Percentiles rank a stretch among this genome's conserved stretches.
Conservation (phyloP, 2,113 vertebrate species). For the Cephalopholis sonnerati region DNA sequence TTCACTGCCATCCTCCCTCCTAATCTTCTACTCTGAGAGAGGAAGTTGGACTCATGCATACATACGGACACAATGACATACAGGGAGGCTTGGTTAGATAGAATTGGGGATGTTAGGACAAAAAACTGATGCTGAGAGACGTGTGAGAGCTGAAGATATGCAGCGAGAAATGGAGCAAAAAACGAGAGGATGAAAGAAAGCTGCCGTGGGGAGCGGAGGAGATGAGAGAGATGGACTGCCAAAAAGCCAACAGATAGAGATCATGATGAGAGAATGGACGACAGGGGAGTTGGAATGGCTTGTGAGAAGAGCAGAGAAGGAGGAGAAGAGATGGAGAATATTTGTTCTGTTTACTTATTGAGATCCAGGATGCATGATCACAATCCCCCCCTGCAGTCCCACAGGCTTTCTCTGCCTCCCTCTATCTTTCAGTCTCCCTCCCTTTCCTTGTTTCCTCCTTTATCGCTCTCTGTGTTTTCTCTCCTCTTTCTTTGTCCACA, state of each 20-base stretch:
- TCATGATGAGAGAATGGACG: constrained; percentile 70
- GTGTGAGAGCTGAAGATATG: constrained; percentile 40
- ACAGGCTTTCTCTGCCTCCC: constrained; percentile 43
- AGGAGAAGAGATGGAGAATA: constrained; percentile 67
- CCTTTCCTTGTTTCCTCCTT: constrained; percentile 38
- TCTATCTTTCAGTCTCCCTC: constrained; percentile 33
- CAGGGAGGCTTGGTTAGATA: constrained; percentile 2
- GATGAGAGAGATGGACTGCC: constrained; percentile 63
- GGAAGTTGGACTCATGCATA: constrained; percentile 23
- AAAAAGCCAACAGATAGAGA: constrained; percentile 74
- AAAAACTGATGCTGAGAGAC: constrained; percentile 22
- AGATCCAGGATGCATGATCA: constrained; percentile 69
- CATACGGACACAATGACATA: background rate
- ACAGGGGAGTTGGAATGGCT: constrained; percentile 63
- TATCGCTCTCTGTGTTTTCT: constrained; percentile 32
- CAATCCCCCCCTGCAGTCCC: constrained; percentile 50
- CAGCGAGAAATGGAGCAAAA: constrained; percentile 43
- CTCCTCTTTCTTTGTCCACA: constrained; percentile 36
- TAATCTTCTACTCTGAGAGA: constrained; percentile 14
- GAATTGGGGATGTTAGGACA: constrained; percentile 22
- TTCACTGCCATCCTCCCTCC: constrained; percentile 33
- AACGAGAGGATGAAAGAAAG: constrained; percentile 53
- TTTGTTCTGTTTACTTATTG: constrained; percentile 80
- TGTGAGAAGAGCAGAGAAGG: constrained; percentile 55
- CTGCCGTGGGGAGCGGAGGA: constrained; percentile 56